These are phyloP conservation scores for Boulengeromyrus knoepffleri DNA, from an alignment of 2,113 vertebrate species.

Conservation along the genomic window DNA sequence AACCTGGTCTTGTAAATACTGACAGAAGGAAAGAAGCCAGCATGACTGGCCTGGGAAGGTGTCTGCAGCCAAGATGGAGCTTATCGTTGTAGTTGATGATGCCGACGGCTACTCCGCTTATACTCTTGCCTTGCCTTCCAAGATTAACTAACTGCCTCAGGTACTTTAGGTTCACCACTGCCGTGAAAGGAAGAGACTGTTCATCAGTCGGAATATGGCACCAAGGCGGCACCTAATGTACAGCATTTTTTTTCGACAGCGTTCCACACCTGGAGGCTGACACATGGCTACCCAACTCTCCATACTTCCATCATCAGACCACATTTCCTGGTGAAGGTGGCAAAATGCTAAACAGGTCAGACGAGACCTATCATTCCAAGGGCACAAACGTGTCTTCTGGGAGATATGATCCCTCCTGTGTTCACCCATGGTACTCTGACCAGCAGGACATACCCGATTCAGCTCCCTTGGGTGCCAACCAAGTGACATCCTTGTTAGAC, in stretches of 20 bases:
- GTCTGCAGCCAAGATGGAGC: not conserved
- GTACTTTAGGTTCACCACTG: constrained; percentile 8
- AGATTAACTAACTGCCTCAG: not conserved
- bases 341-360: not conserved
- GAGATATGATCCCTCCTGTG: not conserved
- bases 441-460: not conserved
- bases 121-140: not conserved
- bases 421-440: not conserved
- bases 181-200: constrained; percentile 2
- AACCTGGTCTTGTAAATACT: not conserved
- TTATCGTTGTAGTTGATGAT: not conserved
- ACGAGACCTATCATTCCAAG: not conserved
- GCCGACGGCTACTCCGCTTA: not conserved
- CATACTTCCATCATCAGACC: not conserved
- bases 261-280: not conserved
- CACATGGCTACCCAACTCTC: not conserved
- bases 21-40: not conserved
- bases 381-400: not conserved
- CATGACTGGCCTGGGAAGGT: not conserved
- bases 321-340: not conserved
- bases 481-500: not conserved
- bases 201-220: constrained; percentile 36
- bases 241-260: no score
- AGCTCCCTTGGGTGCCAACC: not conserved
- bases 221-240: constrained; percentile 47